Percentiles rank a stretch among this genome's conserved stretches.
Evolutionary conservation across 1,140 invertebrate genomes (phyloP).

Genomic region (Calephelis nemesis): DNA sequence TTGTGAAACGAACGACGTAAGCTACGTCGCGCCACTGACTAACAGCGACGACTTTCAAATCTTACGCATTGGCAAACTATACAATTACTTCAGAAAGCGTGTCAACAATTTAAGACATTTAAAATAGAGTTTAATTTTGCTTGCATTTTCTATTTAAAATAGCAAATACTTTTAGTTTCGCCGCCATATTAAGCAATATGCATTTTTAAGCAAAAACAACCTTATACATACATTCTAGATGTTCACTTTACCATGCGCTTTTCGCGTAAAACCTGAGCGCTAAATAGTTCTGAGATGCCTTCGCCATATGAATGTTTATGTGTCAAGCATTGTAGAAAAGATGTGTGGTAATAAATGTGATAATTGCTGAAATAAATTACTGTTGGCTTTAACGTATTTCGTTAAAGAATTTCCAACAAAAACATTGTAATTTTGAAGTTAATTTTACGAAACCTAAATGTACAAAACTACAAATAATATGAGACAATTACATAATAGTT

Average conservation of each 20-base stretch:
- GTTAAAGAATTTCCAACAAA: slow-evolving; percentile 5
- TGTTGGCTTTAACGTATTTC: neutral
- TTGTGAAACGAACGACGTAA: slow-evolving; percentile 35
- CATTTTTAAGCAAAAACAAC: slow-evolving; percentile 1
- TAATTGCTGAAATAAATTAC: slow-evolving; percentile 18
- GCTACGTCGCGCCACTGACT: slow-evolving; percentile 42
- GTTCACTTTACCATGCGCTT: neutral
- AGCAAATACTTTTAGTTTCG: slow-evolving; percentile 23
- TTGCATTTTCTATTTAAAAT: slow-evolving; percentile 25
- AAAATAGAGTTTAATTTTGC: slow-evolving; percentile 29
- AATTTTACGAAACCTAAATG: no score
- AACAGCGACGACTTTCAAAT: slow-evolving; percentile 53
- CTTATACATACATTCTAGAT: neutral
- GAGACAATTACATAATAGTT: no score
- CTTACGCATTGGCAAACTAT: slow-evolving; percentile 39
- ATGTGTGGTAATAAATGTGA: slow-evolving; percentile 22
- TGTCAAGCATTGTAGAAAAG: slow-evolving; percentile 32
- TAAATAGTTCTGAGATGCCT: slow-evolving; percentile 15
- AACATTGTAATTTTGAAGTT: slow-evolving; percentile 1
- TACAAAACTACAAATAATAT: no score
- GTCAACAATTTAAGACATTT: slow-evolving; percentile 35
- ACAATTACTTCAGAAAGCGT: slow-evolving; percentile 43
- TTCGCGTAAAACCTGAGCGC: slow-evolving; percentile 7
- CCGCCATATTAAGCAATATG: neutral
- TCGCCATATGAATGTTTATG: slow-evolving; percentile 18